A percentile compares a stretch with the other conserved stretches of the same genome.
Evolutionary conservation across 2,888 invertebrate genomes (phyloP).

Genomic region (Apamea monoglypha): DNA sequence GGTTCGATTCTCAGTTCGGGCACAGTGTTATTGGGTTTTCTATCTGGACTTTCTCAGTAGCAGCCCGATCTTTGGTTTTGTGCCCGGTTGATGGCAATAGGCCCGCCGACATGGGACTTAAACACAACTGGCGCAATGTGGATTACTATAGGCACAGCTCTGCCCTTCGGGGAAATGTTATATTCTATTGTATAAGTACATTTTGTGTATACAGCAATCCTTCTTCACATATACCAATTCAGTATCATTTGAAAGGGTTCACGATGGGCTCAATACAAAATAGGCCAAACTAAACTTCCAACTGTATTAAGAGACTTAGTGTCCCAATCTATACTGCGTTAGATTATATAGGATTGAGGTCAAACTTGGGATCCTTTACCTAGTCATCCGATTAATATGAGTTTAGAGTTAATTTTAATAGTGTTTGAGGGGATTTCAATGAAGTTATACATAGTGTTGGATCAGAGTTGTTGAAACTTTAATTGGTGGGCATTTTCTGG

Average conservation of each 20-base stretch:
- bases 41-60: neutral
- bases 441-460: slow-evolving; percentile 25
- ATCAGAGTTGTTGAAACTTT: neutral
- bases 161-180: neutral
- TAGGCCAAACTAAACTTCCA: slow-evolving; percentile 26
- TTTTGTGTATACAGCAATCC: neutral
- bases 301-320: neutral
- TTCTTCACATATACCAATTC: neutral
- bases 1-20: neutral
- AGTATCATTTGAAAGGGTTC: neutral
- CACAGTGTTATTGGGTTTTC: neutral
- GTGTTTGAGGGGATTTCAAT: slow-evolving; percentile 28
- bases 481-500: neutral
- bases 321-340: neutral
- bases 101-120: neutral
- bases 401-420: slow-evolving; percentile 42
- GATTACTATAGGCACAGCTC: neutral
- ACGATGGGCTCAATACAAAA: slow-evolving; percentile 19
- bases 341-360: slow-evolving; percentile 23
- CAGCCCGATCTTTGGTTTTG: neutral
- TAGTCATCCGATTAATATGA: slow-evolving; percentile 14
- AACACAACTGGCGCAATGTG: neutral
- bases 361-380: slow-evolving; percentile 5
- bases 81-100: neutral
- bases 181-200: neutral